These are phyloP conservation scores for Scarus forsteni DNA, from an alignment of 2,797 vertebrate species.

Conservation along the genomic window DNA sequence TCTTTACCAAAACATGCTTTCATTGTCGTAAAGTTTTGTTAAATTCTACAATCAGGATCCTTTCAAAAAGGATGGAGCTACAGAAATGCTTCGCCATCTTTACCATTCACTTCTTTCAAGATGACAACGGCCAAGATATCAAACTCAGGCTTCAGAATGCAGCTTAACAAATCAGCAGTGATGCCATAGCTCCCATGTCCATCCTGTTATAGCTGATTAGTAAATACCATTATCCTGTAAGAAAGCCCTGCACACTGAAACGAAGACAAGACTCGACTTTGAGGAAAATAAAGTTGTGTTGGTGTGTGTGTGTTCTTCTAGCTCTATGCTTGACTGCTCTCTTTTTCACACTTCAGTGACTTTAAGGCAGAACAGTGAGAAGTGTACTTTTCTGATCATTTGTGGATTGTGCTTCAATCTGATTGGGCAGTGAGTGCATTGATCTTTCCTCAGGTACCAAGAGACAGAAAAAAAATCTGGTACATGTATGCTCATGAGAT, in stretches of 20 bases:
- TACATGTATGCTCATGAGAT: not conserved
- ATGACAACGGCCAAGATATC: too few species aligned
- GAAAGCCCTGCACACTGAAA: not conserved
- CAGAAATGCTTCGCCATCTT: too few species aligned
- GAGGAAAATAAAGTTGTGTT: not conserved
- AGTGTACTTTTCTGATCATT: not conserved
- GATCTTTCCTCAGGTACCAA: conserved; percentile 9
- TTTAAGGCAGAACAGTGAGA: conserved; percentile 11
- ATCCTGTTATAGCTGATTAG: not conserved
- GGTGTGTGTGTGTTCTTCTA: conserved; percentile 1
- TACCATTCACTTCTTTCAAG: too few species aligned
- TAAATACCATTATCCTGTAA: not conserved
- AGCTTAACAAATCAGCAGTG: not conserved
- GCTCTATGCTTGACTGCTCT: not conserved
- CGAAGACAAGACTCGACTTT: conserved; percentile 1
- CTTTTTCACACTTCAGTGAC: conserved; percentile 14
- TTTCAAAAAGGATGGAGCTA: too few species aligned
- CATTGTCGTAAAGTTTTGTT: too few species aligned
- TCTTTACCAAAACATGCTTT: too few species aligned
- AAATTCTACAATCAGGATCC: too few species aligned
- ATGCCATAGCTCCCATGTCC: not conserved
- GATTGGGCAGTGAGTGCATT: conserved; percentile 16
- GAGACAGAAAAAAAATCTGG: conserved; percentile 3
- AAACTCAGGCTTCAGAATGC: not conserved
- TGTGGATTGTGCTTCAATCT: not conserved